These are phyloP conservation scores for Grammomys surdaster DNA, from an alignment of 2,113 vertebrate genomes.

Conservation along the genomic window DNA sequence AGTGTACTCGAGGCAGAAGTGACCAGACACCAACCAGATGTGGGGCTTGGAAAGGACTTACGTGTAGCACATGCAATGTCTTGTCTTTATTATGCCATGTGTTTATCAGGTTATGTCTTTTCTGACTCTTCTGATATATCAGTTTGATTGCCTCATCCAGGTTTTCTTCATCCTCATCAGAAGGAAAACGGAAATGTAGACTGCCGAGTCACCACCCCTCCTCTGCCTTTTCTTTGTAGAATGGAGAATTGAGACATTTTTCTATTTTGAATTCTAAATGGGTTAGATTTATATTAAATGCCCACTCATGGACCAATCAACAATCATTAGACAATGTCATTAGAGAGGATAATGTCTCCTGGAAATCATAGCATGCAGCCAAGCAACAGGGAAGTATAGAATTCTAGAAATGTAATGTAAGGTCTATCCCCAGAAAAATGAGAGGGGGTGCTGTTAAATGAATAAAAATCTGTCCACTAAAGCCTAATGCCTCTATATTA, in stretches of 20 bases:
- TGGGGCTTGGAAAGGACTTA: background rate
- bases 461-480: slow-evolving; percentile 3
- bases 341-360: background rate
- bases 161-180: background rate
- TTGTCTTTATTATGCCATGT: no score
- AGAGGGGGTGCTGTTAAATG: background rate
- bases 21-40: background rate
- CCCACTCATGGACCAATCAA: background rate
- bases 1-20: background rate
- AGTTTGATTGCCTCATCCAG: background rate
- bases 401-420: background rate
- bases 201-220: background rate
- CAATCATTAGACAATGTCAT: background rate
- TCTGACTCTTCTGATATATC: background rate
- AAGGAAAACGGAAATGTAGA: background rate
- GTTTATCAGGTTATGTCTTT: background rate
- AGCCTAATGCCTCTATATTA: background rate
- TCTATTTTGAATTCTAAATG: background rate
- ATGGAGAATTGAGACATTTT: background rate
- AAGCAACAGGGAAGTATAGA: background rate
- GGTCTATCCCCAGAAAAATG: background rate
- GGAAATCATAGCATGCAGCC: background rate
- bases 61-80: background rate
- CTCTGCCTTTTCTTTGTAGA: background rate
- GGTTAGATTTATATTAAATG: background rate